These are phyloP conservation scores for Physocephala rufipes DNA, from an alignment of 2,888 invertebrate species.

Conservation along the genomic window DNA sequence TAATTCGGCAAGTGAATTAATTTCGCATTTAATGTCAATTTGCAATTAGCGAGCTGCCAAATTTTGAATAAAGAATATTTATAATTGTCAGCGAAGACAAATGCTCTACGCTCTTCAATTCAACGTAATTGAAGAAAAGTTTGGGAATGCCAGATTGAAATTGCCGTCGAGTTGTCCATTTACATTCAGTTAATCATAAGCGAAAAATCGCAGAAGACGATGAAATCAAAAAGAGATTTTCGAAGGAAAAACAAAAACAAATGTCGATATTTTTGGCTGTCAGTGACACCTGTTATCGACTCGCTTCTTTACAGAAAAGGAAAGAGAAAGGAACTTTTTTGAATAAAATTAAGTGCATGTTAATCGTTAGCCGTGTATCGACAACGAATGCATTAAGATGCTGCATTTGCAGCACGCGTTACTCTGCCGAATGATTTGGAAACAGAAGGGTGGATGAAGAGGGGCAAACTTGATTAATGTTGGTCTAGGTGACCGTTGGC, in stretches of 20 bases:
- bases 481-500: not conserved
- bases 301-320: not conserved
- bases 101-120: too few species aligned
- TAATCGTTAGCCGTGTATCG: constrained; percentile 24
- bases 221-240: not conserved
- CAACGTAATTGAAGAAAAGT: too few species aligned
- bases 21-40: too few species aligned
- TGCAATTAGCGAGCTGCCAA: too few species aligned
- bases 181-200: too few species aligned
- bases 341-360: constrained; percentile 23
- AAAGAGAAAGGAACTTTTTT: not conserved
- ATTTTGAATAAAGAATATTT: too few species aligned
- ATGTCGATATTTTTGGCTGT: not conserved
- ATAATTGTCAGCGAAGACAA: too few species aligned
- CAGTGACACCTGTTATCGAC: constrained; percentile 29
- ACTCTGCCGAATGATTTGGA: not conserved
- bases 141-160: too few species aligned
- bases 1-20: too few species aligned
- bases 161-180: too few species aligned
- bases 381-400: constrained; percentile 4
- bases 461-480: not conserved
- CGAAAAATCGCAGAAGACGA: too few species aligned
- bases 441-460: not conserved
- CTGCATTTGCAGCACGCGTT: not conserved
- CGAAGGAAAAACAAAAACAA: too few species aligned